These are phyloP conservation scores for Clarias laeviceps DNA, from an alignment of 2,797 vertebrate species.

Conservation along the genomic window DNA sequence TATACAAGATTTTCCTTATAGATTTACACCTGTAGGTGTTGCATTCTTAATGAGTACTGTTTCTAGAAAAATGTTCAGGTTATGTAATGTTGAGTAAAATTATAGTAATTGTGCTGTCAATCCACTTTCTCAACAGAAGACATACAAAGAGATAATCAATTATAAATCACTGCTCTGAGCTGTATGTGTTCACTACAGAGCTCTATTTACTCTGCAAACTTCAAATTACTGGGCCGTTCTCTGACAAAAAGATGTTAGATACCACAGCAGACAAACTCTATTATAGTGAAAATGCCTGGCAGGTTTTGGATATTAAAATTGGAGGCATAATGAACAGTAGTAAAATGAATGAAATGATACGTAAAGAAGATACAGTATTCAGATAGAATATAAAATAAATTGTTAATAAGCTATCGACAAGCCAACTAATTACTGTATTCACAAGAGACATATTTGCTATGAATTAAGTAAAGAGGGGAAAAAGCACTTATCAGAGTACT, in stretches of 20 bases:
- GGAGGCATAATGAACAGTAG: not conserved
- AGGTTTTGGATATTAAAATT: conserved; percentile 5
- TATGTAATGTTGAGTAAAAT: not conserved
- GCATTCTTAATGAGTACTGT: not conserved
- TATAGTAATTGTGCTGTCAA: not conserved
- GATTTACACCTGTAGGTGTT: conserved; percentile 3
- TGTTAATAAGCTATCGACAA: not conserved
- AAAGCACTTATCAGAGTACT: not conserved
- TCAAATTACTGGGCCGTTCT: conserved; percentile 1
- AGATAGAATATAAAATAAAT: not conserved
- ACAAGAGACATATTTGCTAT: not conserved
- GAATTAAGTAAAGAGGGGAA: not conserved
- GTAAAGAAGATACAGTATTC: not conserved
- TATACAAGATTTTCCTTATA: not conserved
- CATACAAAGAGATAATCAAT: conserved; percentile 15
- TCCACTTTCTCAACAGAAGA: not conserved
- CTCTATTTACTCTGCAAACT: conserved; percentile 11
- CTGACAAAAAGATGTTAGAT: conserved; percentile 15
- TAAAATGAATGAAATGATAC: not conserved
- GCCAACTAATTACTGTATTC: not conserved
- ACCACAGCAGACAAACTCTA: not conserved
- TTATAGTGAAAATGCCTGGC: conserved; percentile 6
- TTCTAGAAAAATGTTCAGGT: not conserved
- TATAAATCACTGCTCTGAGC: conserved; percentile 17
- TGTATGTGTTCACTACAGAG: conserved; percentile 15